Evolutionary conservation across 64 coral and sea anemone species (phyloP).

Genomic region (Dendrophyllia cribrosa): DNA sequence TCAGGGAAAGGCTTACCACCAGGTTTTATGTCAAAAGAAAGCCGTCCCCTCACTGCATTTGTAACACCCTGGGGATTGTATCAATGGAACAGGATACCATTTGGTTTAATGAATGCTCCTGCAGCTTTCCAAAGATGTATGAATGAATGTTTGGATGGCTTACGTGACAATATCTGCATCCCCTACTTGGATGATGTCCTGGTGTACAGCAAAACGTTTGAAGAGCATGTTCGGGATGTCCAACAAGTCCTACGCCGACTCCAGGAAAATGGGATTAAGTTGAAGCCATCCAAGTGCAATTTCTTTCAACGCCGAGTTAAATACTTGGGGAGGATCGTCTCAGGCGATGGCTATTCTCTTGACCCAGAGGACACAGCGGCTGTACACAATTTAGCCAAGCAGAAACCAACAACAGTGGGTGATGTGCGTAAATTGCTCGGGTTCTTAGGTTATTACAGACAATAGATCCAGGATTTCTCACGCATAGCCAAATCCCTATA

Average conservation of each 20-base stretch:
- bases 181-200: conserved; percentile 37
- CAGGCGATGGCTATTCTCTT: too few relatives aligned
- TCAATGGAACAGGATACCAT: conserved; percentile 36
- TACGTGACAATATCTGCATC: conserved; percentile 36
- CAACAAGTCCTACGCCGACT: conserved; percentile 24
- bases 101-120: conserved; percentile 36
- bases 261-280: conserved; percentile 52
- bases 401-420: too few relatives aligned
- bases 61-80: conserved; percentile 48
- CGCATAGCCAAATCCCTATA: conserved; percentile 49
- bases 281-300: conserved; percentile 52
- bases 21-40: conserved; percentile 15
- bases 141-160: conserved; percentile 9
- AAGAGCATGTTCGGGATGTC: conserved; percentile 38
- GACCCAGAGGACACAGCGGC: too few relatives aligned
- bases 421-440: too few relatives aligned
- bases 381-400: too few relatives aligned
- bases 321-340: too few relatives aligned
- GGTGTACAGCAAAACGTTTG: conserved; percentile 48
- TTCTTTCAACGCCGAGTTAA: conserved; percentile 40
- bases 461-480: conserved; percentile 56
- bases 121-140: conserved; percentile 37
- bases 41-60: conserved; percentile 40
- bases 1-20: conserved; percentile 28
- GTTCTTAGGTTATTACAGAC: conserved; percentile 37